Evolutionary conservation across 2,888 invertebrate species (phyloP), one percentile per base, ranked within the genome.

Genomic region (Cordilura impudica): DNA sequence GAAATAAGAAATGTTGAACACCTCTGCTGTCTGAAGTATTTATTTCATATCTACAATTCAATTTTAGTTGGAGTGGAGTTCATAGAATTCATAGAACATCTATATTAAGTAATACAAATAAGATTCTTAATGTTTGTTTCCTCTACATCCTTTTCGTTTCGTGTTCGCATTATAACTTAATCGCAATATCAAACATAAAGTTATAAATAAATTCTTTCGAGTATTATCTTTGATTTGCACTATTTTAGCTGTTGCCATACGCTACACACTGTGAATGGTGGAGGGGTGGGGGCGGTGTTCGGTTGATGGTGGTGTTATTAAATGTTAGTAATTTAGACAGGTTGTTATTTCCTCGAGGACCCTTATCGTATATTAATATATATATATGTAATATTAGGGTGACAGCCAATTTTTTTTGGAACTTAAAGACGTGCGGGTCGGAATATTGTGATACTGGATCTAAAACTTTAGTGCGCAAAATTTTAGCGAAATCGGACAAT

Each of bases 191-290:
- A 65, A 49, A 70, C 66, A 70, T 54, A 66, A 70, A 60, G 70
- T 74, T 54, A 78, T 70, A 74, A 78, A 78, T 73, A 74, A 78
- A 74, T 74, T 54, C 70, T 61, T 61, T 26, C 23, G 39, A 45
- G 60, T 49, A 18, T 70, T 70, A 70, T 78, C 70, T 66, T 53
- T 74, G 74, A 78, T 78, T 78, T 70, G 70, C 71, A 63, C 16
- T 31, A 31, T 58, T 53, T 53, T 26, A 21, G 2, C 43, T 45
- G 23, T 14, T 21, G 39, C 49, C n/a, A 12, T 29, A 14, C 14
- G 3, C 14, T 14, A 14, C 6, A 16, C n/a, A n/a, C n/a, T n/a
- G n/a, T 51, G 51, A 26, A 31, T 14, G 2, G 8, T 49, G 19
- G 12, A 14, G 12, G 10, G 23, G 19, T 19, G 14, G 43, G 6